These are phyloP conservation scores for Amblyopsis hoosieri DNA, from an alignment of 2,797 vertebrate genomes.

Conservation along the genomic window DNA sequence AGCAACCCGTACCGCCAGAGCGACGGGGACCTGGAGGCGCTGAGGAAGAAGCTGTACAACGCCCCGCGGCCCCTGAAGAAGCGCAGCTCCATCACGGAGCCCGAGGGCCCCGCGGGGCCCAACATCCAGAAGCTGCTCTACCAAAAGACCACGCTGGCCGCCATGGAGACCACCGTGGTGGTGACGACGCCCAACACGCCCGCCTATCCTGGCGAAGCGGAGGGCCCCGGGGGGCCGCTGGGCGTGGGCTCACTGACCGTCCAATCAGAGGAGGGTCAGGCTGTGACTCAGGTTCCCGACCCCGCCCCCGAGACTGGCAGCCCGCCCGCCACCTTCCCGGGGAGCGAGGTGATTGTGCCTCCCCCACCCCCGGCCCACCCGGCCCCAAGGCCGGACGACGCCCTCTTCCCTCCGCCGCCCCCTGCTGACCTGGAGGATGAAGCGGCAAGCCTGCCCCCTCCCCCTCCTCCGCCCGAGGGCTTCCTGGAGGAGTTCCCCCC, in stretches of 20 bases:
- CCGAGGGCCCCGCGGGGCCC: constrained; percentile 92
- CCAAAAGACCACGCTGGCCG: constrained; percentile 93
- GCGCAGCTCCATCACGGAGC: constrained; percentile 97
- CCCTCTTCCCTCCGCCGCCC: constrained; percentile 68
- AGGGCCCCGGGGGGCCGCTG: constrained; percentile 26
- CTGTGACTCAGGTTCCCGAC: constrained; percentile 37
- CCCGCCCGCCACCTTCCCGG: constrained; percentile 23
- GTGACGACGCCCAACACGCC: constrained; percentile 69
- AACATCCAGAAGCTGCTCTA: constrained; percentile 98
- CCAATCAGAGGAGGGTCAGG: constrained; percentile 28
- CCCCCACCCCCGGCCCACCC: constrained; percentile 75
- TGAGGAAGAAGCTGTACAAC: constrained; percentile 91
- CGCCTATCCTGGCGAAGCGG: constrained; percentile 54
- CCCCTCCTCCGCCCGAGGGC: constrained; percentile 76
- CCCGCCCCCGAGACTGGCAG: constrained; percentile 27
- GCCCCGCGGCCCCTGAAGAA: constrained; percentile 94
- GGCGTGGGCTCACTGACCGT: constrained; percentile 18
- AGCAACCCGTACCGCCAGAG: constrained; percentile 96
- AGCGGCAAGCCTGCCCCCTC: constrained; percentile 54
- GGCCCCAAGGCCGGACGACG: constrained; percentile 75
- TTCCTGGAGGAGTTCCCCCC: constrained; percentile 95
- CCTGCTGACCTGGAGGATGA: constrained; percentile 57
- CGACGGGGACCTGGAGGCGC: constrained; percentile 91
- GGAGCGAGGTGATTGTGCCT: constrained; percentile 66
- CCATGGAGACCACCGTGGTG: constrained; percentile 87